These are phyloP conservation scores for Dendrolimus punctatus DNA, from an alignment of 1,140 invertebrate genomes.

Conservation along the genomic window DNA sequence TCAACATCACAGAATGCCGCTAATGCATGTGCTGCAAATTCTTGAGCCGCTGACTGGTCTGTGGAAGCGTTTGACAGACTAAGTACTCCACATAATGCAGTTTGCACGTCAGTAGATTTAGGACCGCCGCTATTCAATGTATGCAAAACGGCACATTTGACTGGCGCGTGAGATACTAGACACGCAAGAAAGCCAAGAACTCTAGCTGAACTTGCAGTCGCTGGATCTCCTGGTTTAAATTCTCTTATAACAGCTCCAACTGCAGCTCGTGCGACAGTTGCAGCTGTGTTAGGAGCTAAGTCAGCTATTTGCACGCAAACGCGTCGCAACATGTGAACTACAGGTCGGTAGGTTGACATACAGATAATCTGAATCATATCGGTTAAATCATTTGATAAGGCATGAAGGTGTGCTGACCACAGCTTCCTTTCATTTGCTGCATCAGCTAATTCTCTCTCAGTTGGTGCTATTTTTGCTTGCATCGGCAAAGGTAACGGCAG, in stretches of 20 bases:
- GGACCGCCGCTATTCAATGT: conserved; percentile 45
- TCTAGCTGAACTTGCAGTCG: conserved; percentile 72
- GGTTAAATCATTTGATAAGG: conserved; percentile 82
- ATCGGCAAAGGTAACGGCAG: conserved; percentile 90
- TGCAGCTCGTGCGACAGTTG: conserved; percentile 85
- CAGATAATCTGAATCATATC: conserved; percentile 84
- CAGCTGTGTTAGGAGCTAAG: conserved; percentile 88
- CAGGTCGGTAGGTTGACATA: conserved; percentile 81
- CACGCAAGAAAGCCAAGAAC: conserved; percentile 88
- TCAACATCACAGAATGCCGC: conserved; percentile 87
- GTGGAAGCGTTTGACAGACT: conserved; percentile 65
- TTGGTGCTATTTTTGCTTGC: conserved; percentile 74
- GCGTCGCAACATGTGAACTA: conserved; percentile 84
- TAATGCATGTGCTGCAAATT: conserved; percentile 78
- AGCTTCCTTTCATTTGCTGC: conserved; percentile 86
- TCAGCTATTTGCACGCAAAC: conserved; percentile 94
- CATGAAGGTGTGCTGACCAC: conserved; percentile 95
- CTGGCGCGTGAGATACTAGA: conserved; percentile 81
- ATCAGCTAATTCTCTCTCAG: conserved; percentile 79
- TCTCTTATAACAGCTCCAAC: conserved; percentile 79
- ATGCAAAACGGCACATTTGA: conserved; percentile 85
- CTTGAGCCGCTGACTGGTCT: conserved; percentile 77
- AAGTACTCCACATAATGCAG: conserved; percentile 81
- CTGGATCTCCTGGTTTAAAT: conserved; percentile 46
- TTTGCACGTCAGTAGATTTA: conserved; percentile 35